Conservation (phyloP, 1,140 invertebrate species). For the Campodea augens region DNA sequence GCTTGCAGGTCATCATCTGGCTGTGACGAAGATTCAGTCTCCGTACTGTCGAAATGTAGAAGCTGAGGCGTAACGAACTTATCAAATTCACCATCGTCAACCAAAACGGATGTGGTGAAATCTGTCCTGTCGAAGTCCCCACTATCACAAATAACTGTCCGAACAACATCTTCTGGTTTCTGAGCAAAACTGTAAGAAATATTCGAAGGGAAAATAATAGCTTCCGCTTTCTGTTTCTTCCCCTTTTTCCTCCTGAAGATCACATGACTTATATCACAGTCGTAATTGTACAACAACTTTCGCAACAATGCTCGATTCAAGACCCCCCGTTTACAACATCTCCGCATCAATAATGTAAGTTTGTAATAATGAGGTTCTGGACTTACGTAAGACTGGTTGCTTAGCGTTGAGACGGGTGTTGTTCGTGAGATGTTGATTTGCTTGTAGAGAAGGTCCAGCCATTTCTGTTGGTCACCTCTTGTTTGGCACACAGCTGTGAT, state of each 20-base stretch:
- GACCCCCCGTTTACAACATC: conserved; percentile 45
- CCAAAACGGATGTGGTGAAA: no score
- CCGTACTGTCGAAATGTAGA: no score
- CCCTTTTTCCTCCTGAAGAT: conserved; percentile 28
- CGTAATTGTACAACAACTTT: conserved; percentile 43
- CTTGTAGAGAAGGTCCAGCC: conserved; percentile 56
- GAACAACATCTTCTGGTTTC: no score
- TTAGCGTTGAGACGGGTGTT: conserved; percentile 24
- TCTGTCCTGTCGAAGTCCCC: no score
- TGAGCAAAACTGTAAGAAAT: no score
- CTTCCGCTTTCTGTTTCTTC: conserved; percentile 31
- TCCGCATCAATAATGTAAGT: conserved; percentile 50
- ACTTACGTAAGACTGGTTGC: conserved; percentile 34
- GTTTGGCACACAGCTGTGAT: conserved; percentile 71
- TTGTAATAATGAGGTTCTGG: conserved; percentile 41
- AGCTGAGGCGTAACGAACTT: no score
- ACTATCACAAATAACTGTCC: no score
- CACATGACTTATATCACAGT: no score
- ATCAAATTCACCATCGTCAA: no score
- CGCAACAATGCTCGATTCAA: conserved; percentile 48
- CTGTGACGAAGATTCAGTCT: no score
- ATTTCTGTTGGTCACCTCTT: conserved; percentile 61
- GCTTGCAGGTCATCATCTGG: no score
- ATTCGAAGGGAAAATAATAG: conserved; percentile 29
- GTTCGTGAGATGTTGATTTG: conserved; percentile 29